A percentile compares a stretch with the other conserved stretches of the same genome.
phyloP scores from a whole-genome alignment of 2,113 vertebrate genomes.

The Megatriorchis doriae region DNA sequence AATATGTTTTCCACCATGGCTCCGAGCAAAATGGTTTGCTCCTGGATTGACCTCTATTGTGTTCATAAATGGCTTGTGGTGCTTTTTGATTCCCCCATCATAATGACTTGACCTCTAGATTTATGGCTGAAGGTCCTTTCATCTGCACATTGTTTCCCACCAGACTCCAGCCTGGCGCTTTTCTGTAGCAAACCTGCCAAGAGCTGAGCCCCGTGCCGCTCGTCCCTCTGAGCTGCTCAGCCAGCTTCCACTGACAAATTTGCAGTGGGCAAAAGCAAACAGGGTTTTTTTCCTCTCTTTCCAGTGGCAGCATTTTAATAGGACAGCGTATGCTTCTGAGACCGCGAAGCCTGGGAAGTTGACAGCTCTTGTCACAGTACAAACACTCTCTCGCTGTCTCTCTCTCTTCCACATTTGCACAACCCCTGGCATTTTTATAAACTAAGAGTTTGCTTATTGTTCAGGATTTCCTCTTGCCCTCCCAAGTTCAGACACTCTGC shows the following conservation, averaged over 20 bases:
- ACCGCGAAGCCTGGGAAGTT: not conserved
- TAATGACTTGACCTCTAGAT: conserved; percentile 21
- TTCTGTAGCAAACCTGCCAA: not conserved
- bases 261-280: not conserved
- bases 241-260: not conserved
- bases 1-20: not conserved
- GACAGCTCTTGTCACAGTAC: not conserved
- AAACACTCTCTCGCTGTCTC: not conserved
- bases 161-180: not conserved
- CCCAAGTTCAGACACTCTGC: not conserved
- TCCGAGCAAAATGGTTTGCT: conserved; percentile 31
- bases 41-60: conserved; percentile 33
- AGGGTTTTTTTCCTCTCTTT: not conserved
- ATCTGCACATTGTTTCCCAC: not conserved
- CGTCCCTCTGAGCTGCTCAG: not conserved
- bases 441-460: not conserved
- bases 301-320: not conserved
- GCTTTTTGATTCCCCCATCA: not conserved
- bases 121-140: conserved; percentile 18
- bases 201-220: not conserved
- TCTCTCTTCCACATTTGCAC: not conserved
- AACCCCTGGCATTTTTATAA: not conserved
- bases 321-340: not conserved
- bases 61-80: conserved; percentile 1
- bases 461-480: not conserved